Percentiles rank a stretch among this genome's conserved stretches.
phyloP scores from a whole-genome alignment of 2,888 invertebrate species.

The Chrysomela aeneicollis region DNA sequence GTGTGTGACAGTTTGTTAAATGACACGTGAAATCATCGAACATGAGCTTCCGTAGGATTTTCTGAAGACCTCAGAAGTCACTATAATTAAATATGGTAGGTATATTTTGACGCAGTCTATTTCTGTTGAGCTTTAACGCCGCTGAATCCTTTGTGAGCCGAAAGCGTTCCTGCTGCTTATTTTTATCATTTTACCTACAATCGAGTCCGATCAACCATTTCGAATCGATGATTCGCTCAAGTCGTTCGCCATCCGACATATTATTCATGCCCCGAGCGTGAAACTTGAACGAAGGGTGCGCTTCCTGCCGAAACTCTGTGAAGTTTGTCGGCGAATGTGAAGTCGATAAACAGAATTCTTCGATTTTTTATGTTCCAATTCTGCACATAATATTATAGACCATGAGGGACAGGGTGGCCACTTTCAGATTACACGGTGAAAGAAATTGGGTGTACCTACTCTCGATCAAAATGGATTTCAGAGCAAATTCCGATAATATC shows the following conservation, averaged over 20 bases:
- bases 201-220: constrained; percentile 11
- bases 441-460: no score
- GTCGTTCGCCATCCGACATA: constrained; percentile 18
- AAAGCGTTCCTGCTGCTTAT: neutral
- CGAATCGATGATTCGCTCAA: constrained; percentile 28
- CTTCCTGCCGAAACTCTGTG: neutral
- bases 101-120: neutral
- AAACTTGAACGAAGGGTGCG: neutral
- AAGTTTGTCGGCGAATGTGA: neutral
- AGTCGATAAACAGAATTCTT: neutral
- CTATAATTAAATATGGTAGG: no score
- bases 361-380: neutral
- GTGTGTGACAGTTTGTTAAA: no score
- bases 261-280: neutral
- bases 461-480: no score
- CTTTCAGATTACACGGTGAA: neutral
- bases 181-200: neutral
- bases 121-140: neutral
- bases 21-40: no score
- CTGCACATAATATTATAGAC: neutral
- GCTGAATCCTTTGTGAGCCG: neutral
- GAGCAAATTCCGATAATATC: no score
- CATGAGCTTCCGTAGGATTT: no score
- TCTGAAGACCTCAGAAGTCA: no score
- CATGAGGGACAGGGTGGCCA: neutral